These are phyloP conservation scores for Pantherophis vulpinus DNA, from an alignment of 2,797 vertebrate species.

Conservation along the genomic window DNA sequence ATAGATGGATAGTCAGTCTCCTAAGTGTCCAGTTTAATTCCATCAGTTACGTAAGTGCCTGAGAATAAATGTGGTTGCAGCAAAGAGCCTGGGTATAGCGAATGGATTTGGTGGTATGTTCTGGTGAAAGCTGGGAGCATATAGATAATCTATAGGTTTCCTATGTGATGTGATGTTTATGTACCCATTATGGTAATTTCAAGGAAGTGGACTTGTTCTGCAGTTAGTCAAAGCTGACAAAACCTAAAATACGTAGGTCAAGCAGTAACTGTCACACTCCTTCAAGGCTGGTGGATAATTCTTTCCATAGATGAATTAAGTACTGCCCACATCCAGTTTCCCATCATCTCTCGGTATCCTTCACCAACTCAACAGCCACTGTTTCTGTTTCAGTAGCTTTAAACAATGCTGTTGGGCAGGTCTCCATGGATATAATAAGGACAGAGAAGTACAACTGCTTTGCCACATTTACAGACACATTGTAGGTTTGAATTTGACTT, in stretches of 20 bases:
- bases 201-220: neutral
- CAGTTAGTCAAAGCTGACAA: neutral
- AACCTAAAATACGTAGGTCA: neutral
- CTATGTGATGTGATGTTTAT: neutral
- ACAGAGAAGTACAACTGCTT: neutral
- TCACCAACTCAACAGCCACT: neutral
- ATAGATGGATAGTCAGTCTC: neutral
- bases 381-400: neutral
- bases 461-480: neutral
- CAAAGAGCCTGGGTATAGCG: neutral
- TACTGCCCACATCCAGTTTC: neutral
- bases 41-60: neutral
- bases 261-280: neutral
- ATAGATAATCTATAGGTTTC: neutral
- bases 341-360: neutral
- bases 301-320: neutral
- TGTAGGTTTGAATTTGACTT: neutral
- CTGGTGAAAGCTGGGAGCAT: neutral
- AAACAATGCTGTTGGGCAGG: neutral
- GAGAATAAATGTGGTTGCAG: neutral
- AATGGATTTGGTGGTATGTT: neutral
- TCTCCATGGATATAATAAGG: neutral
- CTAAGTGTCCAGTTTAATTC: neutral
- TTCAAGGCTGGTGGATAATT: neutral
- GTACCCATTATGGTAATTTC: neutral